Evolutionary conservation across 2,888 invertebrate species (phyloP).

Genomic region (Noctua pronuba): DNA sequence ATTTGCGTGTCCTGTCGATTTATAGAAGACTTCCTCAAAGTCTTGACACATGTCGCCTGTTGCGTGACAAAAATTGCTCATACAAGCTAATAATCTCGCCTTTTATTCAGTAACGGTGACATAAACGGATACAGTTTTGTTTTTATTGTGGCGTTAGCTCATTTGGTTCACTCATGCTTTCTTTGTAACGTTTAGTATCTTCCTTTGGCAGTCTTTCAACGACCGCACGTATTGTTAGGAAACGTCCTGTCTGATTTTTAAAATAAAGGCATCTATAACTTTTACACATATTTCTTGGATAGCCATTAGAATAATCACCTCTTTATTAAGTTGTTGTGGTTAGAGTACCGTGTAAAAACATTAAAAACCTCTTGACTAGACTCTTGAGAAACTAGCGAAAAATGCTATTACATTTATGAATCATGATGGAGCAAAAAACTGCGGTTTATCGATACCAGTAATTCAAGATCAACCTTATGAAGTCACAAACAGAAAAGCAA

Average conservation of each 20-base stretch:
- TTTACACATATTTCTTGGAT: neutral
- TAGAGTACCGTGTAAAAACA: conserved; percentile 23
- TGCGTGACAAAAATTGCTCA: conserved; percentile 35
- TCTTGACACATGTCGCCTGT: conserved; percentile 5
- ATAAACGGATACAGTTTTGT: conserved; percentile 44
- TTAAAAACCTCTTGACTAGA: neutral
- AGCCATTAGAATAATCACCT: conserved; percentile 12
- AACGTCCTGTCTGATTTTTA: conserved; percentile 10
- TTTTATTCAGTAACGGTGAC: conserved; percentile 14
- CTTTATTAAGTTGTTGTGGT: neutral
- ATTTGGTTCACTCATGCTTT: conserved; percentile 43
- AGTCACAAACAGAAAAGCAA: conserved; percentile 6
- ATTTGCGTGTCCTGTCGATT: neutral
- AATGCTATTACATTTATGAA: neutral
- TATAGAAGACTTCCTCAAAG: conserved; percentile 10
- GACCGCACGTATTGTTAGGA: neutral
- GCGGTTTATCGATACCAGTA: conserved; percentile 44
- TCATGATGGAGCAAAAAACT: conserved; percentile 20
- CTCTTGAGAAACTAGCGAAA: conserved; percentile 5
- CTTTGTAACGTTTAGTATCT: conserved; percentile 32
- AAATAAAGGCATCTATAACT: neutral
- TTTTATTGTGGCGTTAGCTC: conserved; percentile 47
- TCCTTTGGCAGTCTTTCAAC: conserved; percentile 52
- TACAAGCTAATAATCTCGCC: conserved; percentile 29
- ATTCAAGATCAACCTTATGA: conserved; percentile 49